Conservation (phyloP, 2,113 vertebrate genomes). For the Eubucco bourcierii region DNA sequence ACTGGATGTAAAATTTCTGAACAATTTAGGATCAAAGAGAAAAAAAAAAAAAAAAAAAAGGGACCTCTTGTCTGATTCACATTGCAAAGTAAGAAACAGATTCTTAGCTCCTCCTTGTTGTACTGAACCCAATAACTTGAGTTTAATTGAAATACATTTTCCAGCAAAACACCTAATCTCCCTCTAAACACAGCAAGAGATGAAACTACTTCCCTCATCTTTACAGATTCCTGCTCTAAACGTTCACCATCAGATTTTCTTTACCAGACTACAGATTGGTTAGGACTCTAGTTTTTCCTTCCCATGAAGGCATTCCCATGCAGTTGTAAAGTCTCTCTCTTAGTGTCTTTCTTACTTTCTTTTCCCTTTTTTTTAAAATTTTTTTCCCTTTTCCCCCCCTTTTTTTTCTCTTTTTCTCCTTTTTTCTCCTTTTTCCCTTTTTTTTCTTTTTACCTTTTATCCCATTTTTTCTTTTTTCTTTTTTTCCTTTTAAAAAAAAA, state of each 20-base stretch:
- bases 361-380: not conserved
- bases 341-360: too few relatives aligned
- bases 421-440: too few relatives aligned
- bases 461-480: too few relatives aligned
- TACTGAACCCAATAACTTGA: not conserved
- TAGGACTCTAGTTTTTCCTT: too few relatives aligned
- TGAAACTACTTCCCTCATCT: not conserved
- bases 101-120: not conserved
- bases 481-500: too few relatives aligned
- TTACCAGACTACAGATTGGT: not conserved
- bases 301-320: not conserved
- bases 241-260: not conserved
- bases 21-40: not conserved
- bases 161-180: not conserved
- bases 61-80: not conserved
- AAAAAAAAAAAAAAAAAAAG: not conserved
- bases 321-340: not conserved
- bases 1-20: not conserved
- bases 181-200: not conserved
- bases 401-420: too few relatives aligned
- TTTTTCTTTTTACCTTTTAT: not conserved
- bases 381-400: too few relatives aligned
- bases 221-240: not conserved
- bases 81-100: not conserved
- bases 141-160: not conserved